A percentile compares a stretch with the other conserved stretches of the same genome.
These are phyloP conservation scores for Cephus sareptanus DNA, from an alignment of 2,888 invertebrate species.

Conservation along the genomic window DNA sequence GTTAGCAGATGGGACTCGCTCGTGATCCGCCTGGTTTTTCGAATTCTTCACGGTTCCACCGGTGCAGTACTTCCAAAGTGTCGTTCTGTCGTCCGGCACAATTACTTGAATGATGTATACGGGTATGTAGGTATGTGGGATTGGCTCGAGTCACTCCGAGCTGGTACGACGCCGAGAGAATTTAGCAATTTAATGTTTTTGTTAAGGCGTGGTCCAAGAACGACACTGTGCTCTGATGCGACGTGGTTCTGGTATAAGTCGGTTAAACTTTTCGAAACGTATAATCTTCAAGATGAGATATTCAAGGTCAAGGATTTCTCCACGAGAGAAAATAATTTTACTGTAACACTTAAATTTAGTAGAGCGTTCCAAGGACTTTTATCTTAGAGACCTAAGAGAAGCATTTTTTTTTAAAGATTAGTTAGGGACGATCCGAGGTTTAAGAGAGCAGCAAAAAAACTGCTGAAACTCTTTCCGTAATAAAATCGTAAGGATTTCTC, in stretches of 20 bases:
- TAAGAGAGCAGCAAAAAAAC: not conserved
- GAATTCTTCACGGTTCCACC: constrained; percentile 47
- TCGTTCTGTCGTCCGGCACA: not conserved
- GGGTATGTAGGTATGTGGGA: not conserved
- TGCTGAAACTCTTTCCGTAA: not conserved
- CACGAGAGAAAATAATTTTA: not conserved
- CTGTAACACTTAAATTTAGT: not conserved
- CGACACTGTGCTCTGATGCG: not conserved
- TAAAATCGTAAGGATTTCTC: not conserved
- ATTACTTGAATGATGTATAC: not conserved
- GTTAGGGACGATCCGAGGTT: not conserved
- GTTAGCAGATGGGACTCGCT: constrained; percentile 59
- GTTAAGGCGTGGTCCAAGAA: not conserved
- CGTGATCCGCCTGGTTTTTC: constrained; percentile 51
- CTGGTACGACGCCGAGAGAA: not conserved
- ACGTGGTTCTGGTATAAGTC: not conserved
- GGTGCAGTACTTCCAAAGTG: not conserved
- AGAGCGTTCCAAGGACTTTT: not conserved
- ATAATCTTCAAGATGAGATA: not conserved
- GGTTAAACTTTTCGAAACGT: not conserved
- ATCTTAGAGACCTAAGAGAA: not conserved
- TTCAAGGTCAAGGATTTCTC: not conserved
- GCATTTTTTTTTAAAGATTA: not conserved
- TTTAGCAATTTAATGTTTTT: not conserved
- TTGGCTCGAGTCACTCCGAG: not conserved